These are phyloP conservation scores for Accipiter badius DNA, from an alignment of 2,797 vertebrate genomes.

Conservation along the genomic window DNA sequence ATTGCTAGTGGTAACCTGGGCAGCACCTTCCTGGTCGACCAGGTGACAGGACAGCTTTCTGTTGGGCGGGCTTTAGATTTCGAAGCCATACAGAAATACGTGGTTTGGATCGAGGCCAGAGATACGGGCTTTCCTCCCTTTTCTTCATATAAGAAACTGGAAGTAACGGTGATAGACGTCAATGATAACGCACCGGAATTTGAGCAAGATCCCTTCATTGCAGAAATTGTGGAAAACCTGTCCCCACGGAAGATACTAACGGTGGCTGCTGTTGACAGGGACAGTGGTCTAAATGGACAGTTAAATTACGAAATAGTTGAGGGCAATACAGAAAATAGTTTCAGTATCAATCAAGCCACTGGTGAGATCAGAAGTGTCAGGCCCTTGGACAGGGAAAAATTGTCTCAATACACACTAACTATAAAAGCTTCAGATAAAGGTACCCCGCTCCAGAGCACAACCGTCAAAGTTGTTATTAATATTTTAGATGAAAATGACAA, in stretches of 20 bases:
- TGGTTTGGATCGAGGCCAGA: slow-evolving; percentile 94
- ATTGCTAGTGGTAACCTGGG: slow-evolving; percentile 95
- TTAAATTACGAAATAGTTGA: slow-evolving; percentile 87
- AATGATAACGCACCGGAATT: slow-evolving; percentile 93
- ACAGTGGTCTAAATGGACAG: slow-evolving; percentile 91
- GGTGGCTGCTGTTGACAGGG: slow-evolving; percentile 86
- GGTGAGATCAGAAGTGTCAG: slow-evolving; percentile 89
- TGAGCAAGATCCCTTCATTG: slow-evolving; percentile 86
- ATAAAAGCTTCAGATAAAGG: slow-evolving; percentile 90
- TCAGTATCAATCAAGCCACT: slow-evolving; percentile 86
- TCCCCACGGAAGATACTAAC: slow-evolving; percentile 85
- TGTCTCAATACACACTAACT: slow-evolving; percentile 81
- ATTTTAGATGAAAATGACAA: slow-evolving; percentile 97
- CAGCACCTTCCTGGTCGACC: slow-evolving; percentile 89
- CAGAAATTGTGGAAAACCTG: slow-evolving; percentile 90
- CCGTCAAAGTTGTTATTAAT: slow-evolving; percentile 84
- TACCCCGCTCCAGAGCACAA: slow-evolving; percentile 80
- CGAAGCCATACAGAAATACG: slow-evolving; percentile 89
- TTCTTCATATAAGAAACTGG: slow-evolving; percentile 92
- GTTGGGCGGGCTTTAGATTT: slow-evolving; percentile 86
- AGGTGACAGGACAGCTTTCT: slow-evolving; percentile 89
- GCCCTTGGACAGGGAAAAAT: slow-evolving; percentile 90
- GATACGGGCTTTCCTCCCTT: slow-evolving; percentile 96
- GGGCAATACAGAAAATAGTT: slow-evolving; percentile 90
- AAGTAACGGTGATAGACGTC: slow-evolving; percentile 87